These are phyloP conservation scores for Desmodus rotundus DNA, from an alignment of 2,113 vertebrate species.

Conservation along the genomic window DNA sequence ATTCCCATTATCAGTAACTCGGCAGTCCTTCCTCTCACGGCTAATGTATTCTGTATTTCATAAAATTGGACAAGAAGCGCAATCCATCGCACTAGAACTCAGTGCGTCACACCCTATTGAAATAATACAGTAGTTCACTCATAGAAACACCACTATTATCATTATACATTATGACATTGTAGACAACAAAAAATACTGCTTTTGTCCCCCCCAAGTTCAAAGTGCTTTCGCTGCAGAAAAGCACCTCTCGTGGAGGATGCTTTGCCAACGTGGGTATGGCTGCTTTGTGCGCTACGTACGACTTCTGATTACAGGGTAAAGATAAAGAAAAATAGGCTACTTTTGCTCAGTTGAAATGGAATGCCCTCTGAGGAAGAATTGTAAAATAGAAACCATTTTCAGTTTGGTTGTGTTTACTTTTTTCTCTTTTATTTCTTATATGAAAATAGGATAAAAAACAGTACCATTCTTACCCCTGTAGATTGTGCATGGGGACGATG, in stretches of 20 bases:
- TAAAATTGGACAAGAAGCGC: neutral
- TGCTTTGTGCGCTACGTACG: neutral
- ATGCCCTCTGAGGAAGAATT: neutral
- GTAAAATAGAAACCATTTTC: neutral
- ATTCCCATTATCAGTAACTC: conserved; percentile 2
- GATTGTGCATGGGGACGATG: neutral
- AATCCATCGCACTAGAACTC: conserved; percentile 42
- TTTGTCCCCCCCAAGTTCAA: neutral
- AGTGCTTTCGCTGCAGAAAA: conserved; percentile 1
- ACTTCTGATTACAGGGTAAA: neutral
- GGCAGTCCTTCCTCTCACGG: neutral
- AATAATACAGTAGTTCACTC: conserved; percentile 41
- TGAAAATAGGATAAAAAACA: neutral
- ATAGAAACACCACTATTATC: neutral
- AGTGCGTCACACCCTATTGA: conserved; percentile 6
- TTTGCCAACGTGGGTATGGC: neutral
- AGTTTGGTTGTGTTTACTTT: neutral
- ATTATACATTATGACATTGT: conserved; percentile 36
- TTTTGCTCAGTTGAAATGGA: neutral
- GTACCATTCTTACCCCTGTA: neutral
- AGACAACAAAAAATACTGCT: conserved; percentile 6
- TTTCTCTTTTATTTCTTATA: neutral
- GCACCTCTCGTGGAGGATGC: neutral
- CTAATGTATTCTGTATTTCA: neutral
- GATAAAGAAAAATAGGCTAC: neutral